A percentile compares a stretch with the other conserved stretches of the same genome.
phyloP scores from a whole-genome alignment of 2,113 vertebrate species.

The Shinisaurus crocodilurus region DNA sequence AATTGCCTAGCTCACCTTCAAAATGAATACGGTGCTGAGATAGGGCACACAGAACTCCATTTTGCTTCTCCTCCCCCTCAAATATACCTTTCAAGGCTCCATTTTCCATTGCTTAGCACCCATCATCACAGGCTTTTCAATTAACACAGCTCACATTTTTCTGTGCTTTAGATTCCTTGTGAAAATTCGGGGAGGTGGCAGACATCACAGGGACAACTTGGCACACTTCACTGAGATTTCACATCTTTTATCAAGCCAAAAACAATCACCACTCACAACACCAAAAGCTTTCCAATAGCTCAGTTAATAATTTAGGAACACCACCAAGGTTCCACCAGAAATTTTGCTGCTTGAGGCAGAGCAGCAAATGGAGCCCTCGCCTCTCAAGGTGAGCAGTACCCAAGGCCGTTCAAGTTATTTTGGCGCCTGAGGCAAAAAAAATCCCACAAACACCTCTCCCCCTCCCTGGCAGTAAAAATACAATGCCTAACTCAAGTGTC shows the following conservation, averaged over 20 bases:
- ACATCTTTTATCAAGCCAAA: not conserved
- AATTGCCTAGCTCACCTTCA: not conserved
- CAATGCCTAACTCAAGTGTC: too few relatives aligned
- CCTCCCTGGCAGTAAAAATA: too few relatives aligned
- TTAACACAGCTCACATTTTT: not conserved
- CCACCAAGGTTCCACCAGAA: too few relatives aligned
- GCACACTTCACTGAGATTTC: not conserved
- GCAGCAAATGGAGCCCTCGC: too few relatives aligned
- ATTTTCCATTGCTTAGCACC: not conserved
- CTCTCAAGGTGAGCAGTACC: too few relatives aligned
- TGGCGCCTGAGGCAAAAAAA: too few relatives aligned
- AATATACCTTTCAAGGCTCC: not conserved
- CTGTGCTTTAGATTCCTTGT: not conserved
- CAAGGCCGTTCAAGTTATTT: too few relatives aligned
- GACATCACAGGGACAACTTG: not conserved
- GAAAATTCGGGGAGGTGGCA: not conserved
- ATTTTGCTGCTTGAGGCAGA: too few relatives aligned
- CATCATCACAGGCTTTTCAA: not conserved
- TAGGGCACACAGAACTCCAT: not conserved
- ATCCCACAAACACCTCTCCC: too few relatives aligned
- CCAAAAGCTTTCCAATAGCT: not conserved
- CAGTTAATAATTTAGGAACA: not conserved
- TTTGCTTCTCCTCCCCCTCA: not conserved
- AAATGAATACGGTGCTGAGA: not conserved
- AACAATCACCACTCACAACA: too few relatives aligned